Evolutionary conservation across 2,888 invertebrate genomes (phyloP).

Genomic region (Ormyrus rosae): DNA sequence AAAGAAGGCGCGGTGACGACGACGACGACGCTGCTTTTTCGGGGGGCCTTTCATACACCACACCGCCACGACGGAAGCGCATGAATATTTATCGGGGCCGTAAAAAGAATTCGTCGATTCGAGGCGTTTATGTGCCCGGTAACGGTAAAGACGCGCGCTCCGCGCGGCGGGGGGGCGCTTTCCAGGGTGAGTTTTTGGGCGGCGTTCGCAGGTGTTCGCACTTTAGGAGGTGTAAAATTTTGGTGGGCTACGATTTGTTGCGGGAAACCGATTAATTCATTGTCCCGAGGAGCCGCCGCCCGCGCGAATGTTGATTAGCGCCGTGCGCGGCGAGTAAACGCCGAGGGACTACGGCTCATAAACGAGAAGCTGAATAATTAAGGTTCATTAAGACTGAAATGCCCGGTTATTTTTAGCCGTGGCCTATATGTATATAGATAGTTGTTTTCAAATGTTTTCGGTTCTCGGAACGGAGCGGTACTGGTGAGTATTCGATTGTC

Average conservation of each 20-base stretch:
- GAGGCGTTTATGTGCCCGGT: constrained; percentile 5
- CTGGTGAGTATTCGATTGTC: no score
- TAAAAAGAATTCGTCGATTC: constrained; percentile 41
- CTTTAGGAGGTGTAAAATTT: no score
- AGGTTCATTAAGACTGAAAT: neutral
- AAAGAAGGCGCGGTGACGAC: neutral
- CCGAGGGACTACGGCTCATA: neutral
- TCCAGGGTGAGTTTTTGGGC: no score
- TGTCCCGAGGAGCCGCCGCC: no score
- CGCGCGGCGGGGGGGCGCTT: no score
- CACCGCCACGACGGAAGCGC: neutral
- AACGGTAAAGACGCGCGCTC: constrained; percentile 9
- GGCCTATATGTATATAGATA: neutral
- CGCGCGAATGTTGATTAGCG: no score
- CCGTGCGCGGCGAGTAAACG: no score
- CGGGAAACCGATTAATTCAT: no score
- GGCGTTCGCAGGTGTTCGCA: no score
- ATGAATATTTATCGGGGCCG: constrained; percentile 47
- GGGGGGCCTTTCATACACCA: constrained; percentile 12
- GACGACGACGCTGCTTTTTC: neutral
- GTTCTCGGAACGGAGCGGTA: no score
- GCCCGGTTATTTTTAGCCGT: neutral
- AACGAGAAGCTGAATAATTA: neutral
- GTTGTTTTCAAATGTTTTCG: no score
- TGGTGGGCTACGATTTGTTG: no score